These are phyloP conservation scores for Notiomystis cincta DNA, from an alignment of 2,113 vertebrate species.

Conservation along the genomic window DNA sequence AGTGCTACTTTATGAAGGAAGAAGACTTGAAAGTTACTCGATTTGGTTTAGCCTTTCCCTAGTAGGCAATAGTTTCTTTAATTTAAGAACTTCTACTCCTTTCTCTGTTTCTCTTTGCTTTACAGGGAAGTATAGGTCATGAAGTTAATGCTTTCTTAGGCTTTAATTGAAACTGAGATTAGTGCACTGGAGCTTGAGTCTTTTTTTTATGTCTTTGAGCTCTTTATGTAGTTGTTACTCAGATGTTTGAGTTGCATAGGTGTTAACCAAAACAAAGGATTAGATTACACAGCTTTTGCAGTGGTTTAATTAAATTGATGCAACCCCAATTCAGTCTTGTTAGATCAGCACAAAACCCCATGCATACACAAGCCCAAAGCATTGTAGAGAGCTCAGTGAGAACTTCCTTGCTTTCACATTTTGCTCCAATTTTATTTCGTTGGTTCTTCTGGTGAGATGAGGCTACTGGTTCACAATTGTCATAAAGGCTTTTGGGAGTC, in stretches of 20 bases:
- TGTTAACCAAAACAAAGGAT: conserved; percentile 9
- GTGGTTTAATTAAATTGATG: conserved; percentile 1
- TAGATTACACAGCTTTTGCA: background rate
- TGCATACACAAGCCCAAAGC: background rate
- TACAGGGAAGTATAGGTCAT: background rate
- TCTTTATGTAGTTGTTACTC: background rate
- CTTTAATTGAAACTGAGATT: background rate
- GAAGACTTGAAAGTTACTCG: background rate
- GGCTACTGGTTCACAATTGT: background rate
- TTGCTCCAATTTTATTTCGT: background rate
- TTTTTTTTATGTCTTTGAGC: background rate
- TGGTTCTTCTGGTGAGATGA: background rate
- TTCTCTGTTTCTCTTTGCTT: background rate
- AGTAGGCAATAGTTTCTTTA: background rate
- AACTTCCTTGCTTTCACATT: background rate
- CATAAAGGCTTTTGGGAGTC: background rate
- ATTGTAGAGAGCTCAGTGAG: background rate
- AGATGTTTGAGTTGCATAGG: background rate
- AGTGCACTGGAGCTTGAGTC: background rate
- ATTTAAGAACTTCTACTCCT: background rate
- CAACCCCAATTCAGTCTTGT: background rate
- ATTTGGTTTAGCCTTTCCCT: background rate
- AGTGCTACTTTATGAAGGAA: background rate
- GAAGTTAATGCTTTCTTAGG: background rate
- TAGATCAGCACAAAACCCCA: background rate